These are phyloP conservation scores for Caenorhabditis virilis DNA, from an alignment of 2,888 invertebrate genomes.

Conservation along the genomic window DNA sequence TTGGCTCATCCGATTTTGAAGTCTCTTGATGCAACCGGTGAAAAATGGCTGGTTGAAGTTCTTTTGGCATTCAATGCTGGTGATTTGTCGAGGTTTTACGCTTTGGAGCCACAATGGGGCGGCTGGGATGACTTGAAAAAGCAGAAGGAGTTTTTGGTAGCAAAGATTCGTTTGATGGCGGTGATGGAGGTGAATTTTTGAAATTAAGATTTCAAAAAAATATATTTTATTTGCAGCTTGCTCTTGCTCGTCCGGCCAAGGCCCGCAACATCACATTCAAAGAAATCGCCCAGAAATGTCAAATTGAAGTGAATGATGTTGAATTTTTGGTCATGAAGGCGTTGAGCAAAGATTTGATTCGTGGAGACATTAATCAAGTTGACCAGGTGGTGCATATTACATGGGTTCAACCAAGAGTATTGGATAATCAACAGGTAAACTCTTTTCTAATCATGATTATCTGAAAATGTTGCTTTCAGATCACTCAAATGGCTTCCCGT, in stretches of 20 bases:
- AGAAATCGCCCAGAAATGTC: constrained; percentile 86
- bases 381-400: constrained; percentile 78
- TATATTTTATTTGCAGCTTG: constrained; percentile 79
- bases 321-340: constrained; percentile 98
- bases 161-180: constrained; percentile 92
- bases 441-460: background rate
- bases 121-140: constrained; percentile 68
- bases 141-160: constrained; percentile 69
- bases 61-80: constrained; percentile 82
- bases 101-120: constrained; percentile 75
- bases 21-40: constrained; percentile 80
- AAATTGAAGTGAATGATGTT: constrained; percentile 75
- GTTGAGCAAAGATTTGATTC: constrained; percentile 87
- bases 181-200: constrained; percentile 80
- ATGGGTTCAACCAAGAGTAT: constrained; percentile 84
- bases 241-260: constrained; percentile 88
- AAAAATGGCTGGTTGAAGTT: constrained; percentile 81
- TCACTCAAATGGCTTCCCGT: constrained; percentile 78
- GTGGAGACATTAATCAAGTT: constrained; percentile 75
- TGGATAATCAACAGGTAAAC: constrained; percentile 76
- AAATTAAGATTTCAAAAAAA: background rate
- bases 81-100: constrained; percentile 71
- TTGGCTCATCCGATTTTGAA: constrained; percentile 91
- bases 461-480: constrained; percentile 72
- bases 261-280: constrained; percentile 84